phyloP scores from a whole-genome alignment of 2,888 invertebrate species.

The Agriopis leucophaearia region DNA sequence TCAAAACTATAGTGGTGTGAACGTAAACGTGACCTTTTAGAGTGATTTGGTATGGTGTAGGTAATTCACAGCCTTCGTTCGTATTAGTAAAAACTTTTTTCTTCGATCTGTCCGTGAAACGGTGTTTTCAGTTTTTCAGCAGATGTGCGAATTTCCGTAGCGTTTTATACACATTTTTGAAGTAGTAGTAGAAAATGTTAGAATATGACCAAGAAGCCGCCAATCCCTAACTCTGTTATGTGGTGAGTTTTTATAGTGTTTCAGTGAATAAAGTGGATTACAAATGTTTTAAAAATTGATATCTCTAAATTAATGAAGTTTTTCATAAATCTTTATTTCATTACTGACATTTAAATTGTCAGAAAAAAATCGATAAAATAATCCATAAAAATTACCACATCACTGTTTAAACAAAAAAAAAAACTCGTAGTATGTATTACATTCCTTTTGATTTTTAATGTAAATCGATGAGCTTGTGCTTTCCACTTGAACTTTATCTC shows the following conservation, averaged over 20 bases:
- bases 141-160: constrained; percentile 10
- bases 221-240: not conserved
- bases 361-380: not conserved
- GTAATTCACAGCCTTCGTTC: constrained; percentile 17
- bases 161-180: not conserved
- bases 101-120: not conserved
- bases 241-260: not conserved
- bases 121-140: constrained; percentile 18
- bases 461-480: too few relatives aligned
- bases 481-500: too few relatives aligned
- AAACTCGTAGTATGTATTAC: too few relatives aligned
- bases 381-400: not conserved
- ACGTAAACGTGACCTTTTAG: not conserved
- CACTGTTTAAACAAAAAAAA: too few relatives aligned
- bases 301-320: not conserved
- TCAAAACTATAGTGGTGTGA: not conserved
- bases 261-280: constrained; percentile 2
- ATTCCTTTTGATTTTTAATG: too few relatives aligned
- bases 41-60: constrained; percentile 1
- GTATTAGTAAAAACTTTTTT: constrained; percentile 25
- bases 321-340: not conserved
- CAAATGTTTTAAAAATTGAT: not conserved
- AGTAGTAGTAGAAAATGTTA: not conserved
- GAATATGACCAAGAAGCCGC: not conserved
- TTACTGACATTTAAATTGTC: not conserved